phyloP scores from a whole-genome alignment of 2,888 invertebrate species.

The Argyresthia goedartella region DNA sequence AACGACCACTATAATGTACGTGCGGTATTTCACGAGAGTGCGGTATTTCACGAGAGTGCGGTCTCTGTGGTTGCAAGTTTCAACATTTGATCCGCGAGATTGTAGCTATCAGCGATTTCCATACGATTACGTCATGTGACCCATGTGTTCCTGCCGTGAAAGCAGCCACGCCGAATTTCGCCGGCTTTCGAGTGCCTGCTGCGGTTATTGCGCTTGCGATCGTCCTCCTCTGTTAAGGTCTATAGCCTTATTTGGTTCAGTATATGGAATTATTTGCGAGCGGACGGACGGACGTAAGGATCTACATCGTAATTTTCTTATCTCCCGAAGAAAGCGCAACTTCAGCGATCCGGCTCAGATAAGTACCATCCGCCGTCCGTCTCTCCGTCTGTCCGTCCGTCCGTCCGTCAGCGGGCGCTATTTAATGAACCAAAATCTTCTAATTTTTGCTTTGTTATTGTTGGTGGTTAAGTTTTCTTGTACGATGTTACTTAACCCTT shows the following conservation, averaged over 20 bases:
- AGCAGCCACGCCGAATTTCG: neutral
- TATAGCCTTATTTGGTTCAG: neutral
- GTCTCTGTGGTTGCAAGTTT: neutral
- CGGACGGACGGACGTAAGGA: no score
- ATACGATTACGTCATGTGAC: conserved; percentile 1
- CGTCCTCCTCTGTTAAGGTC: neutral
- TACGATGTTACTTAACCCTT: no score
- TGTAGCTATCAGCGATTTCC: conserved; percentile 2
- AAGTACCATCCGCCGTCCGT: neutral
- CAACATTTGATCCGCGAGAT: neutral
- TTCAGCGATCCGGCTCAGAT: conserved; percentile 16
- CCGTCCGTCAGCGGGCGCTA: no score
- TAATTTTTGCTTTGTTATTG: no score
- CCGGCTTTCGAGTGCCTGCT: neutral
- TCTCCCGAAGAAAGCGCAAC: conserved; percentile 38
- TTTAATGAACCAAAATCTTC: no score
- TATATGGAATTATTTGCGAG: no score
- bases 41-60: conserved; percentile 2
- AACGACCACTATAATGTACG: no score
- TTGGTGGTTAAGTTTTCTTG: no score
- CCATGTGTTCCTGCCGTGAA: neutral
- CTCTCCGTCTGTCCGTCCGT: no score
- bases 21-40: conserved; percentile 6
- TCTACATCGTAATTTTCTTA: conserved; percentile 28
- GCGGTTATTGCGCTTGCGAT: neutral